phyloP scores from a whole-genome alignment of 2,888 invertebrate species.

The Fissipunctia ypsillon region DNA sequence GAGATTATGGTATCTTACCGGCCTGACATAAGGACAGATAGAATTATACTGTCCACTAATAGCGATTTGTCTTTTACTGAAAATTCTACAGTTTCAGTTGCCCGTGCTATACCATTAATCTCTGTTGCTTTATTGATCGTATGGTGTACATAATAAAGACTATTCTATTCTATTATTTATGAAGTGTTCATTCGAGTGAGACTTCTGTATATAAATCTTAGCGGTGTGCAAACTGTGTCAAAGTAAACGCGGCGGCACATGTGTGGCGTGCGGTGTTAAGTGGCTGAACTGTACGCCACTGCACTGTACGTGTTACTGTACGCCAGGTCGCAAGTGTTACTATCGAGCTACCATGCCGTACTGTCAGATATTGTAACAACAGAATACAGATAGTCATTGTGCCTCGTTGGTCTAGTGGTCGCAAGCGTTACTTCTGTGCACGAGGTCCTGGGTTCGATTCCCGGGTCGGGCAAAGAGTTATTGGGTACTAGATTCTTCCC shows the following conservation, averaged over 20 bases:
- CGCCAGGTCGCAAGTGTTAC: conserved; percentile 14
- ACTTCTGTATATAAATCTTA: conserved; percentile 32
- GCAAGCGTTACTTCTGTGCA: not conserved
- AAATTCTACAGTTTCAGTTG: not conserved
- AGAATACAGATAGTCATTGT: not conserved
- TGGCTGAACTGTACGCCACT: conserved; percentile 33
- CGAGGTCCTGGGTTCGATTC: not conserved
- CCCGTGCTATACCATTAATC: not conserved
- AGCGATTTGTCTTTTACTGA: too few species aligned
- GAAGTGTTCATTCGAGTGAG: not conserved
- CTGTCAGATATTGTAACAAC: not conserved
- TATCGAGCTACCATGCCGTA: not conserved
- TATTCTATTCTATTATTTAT: not conserved
- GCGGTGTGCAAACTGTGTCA: conserved; percentile 39
- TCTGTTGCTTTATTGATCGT: not conserved
- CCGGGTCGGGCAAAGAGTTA: too few species aligned
- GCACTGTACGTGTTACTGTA: too few species aligned
- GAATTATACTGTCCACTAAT: too few species aligned
- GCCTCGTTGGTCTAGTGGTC: not conserved
- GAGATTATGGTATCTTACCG: too few species aligned
- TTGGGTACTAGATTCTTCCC: too few species aligned
- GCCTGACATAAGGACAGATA: too few species aligned
- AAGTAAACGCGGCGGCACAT: conserved; percentile 48
- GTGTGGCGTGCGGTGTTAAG: conserved; percentile 37
- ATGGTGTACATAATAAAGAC: not conserved